phyloP scores from a whole-genome alignment of 2,113 vertebrate genomes.

The Nematolebias whitei region DNA sequence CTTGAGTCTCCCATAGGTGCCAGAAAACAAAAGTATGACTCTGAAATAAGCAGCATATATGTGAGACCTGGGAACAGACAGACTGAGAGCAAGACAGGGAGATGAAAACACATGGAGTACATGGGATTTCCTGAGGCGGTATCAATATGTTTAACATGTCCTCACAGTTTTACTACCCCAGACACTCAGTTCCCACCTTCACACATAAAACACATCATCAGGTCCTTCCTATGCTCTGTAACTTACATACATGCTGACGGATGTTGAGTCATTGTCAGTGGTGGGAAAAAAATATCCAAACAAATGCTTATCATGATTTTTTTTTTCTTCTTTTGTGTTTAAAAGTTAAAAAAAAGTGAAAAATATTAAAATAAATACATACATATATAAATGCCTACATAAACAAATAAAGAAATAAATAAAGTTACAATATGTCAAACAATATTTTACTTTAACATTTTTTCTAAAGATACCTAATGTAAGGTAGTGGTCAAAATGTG shows the following conservation, averaged over 20 bases:
- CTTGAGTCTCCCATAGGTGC: background rate
- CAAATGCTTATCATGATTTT: constrained; percentile 24
- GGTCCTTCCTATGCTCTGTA: constrained; percentile 60
- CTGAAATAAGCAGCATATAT: background rate
- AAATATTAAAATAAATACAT: too few species aligned
- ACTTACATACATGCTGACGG: constrained; percentile 68
- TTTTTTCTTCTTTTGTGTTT: constrained; percentile 16
- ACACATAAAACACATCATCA: constrained; percentile 77
- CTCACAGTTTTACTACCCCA: constrained; percentile 67
- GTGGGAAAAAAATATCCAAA: constrained; percentile 28
- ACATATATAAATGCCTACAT: too few species aligned
- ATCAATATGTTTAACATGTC: constrained; percentile 76
- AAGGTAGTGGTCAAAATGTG: too few species aligned
- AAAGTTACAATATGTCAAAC: background rate
- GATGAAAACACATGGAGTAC: constrained; percentile 54
- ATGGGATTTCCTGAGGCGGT: constrained; percentile 77
- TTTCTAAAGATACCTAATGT: too few species aligned
- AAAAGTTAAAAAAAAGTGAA: background rate
- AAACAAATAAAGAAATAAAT: too few species aligned
- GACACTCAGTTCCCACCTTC: constrained; percentile 55
- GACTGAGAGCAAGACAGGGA: constrained; percentile 25
- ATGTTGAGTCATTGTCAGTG: constrained; percentile 39
- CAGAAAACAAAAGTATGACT: background rate
- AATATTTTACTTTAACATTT: too few species aligned
- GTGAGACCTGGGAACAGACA: constrained; percentile 13